phyloP scores from a whole-genome alignment of 1,140 invertebrate species.

The Pseudomyrmex pallidus region DNA sequence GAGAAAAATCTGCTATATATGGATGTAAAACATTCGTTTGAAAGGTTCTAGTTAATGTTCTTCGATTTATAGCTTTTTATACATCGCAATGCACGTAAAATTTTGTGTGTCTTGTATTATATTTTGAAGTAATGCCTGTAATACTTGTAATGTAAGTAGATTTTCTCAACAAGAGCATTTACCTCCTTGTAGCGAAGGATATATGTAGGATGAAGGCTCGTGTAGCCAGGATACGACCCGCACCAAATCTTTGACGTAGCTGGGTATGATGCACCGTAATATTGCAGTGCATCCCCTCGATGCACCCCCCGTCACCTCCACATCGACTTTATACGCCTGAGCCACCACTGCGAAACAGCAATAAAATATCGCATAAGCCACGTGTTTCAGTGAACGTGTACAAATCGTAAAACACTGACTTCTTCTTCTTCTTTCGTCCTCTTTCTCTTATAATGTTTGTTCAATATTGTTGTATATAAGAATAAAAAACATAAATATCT shows the following conservation, averaged over 20 bases:
- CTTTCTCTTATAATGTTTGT: background rate
- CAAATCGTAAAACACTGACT: constrained; percentile 29
- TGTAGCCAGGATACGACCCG: constrained; percentile 93
- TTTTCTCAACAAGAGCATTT: constrained; percentile 66
- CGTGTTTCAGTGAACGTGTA: constrained; percentile 3
- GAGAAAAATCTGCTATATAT: background rate
- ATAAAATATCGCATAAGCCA: constrained; percentile 37
- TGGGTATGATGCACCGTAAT: constrained; percentile 92
- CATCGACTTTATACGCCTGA: constrained; percentile 92
- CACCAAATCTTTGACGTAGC: constrained; percentile 92
- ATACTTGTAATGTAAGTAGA: background rate
- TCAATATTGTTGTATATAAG: background rate
- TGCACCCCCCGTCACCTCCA: constrained; percentile 88
- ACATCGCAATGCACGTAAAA: background rate
- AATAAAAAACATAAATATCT: background rate
- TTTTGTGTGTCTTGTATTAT: too few species aligned
- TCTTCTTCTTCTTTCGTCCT: background rate
- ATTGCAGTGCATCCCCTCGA: constrained; percentile 92
- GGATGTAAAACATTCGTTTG: background rate
- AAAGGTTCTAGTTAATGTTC: background rate
- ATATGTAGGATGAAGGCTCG: constrained; percentile 91
- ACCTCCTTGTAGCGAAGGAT: constrained; percentile 92
- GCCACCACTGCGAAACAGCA: constrained; percentile 88
- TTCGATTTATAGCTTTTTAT: background rate
- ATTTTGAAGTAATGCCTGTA: background rate